Conservation (phyloP, 2,113 vertebrate species). For the Tyrannus savana region DNA sequence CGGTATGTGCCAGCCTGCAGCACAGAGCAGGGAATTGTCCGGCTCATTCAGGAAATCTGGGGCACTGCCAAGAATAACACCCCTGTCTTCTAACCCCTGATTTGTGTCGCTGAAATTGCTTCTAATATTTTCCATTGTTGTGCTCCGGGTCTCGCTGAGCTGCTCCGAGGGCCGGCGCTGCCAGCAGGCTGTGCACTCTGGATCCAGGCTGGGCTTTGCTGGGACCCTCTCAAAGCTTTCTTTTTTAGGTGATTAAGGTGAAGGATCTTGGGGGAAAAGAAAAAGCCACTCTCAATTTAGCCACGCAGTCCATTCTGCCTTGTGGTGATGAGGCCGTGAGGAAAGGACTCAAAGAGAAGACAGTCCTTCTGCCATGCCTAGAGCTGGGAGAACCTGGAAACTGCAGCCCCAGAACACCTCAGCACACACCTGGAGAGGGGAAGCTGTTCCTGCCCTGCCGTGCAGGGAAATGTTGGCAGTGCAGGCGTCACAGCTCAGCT, state of each 20-base stretch:
- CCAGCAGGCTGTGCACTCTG: neutral
- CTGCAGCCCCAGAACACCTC: neutral
- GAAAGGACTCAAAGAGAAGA: neutral
- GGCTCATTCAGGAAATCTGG: conserved; percentile 16
- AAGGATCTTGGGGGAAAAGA: neutral
- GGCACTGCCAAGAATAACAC: conserved; percentile 36
- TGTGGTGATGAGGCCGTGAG: accelerated
- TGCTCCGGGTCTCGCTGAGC: neutral
- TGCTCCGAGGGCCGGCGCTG: neutral
- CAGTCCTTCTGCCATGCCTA: no score
- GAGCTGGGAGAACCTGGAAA: neutral
- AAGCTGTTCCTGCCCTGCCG: neutral
- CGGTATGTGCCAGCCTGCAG: conserved; percentile 2
- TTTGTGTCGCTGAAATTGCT: conserved; percentile 13
- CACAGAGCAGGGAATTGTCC: conserved; percentile 51
- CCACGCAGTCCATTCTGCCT: neutral
- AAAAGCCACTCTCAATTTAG: neutral
- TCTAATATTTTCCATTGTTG: conserved; percentile 45
- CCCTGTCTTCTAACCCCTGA: conserved; percentile 19
- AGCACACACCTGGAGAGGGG: neutral
- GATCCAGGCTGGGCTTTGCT: neutral
- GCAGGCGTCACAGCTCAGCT: accelerated
- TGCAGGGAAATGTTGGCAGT: neutral
- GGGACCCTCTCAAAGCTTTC: neutral
- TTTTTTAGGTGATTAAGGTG: neutral